Percentiles rank a stretch among this genome's conserved stretches.
Evolutionary conservation across 1,140 invertebrate species (phyloP).

Genomic region (Drosophila serrata): DNA sequence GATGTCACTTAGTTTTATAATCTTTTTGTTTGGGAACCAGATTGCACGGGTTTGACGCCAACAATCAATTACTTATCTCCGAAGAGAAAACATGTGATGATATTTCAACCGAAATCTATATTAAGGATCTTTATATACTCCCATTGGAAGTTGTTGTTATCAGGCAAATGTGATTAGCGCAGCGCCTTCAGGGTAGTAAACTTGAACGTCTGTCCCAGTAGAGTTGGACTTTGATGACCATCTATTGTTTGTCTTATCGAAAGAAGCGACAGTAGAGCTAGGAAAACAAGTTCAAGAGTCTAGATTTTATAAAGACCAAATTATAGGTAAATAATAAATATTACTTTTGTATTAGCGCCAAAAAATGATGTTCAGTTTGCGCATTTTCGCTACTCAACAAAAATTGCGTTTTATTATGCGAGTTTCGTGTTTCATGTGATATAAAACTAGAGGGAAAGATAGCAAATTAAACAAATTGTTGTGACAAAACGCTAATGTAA

Average conservation of each 20-base stretch:
- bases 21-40: background rate
- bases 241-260: conserved; percentile 17
- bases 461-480: conserved; percentile 15
- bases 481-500: conserved; percentile 23
- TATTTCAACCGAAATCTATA: conserved; percentile 33
- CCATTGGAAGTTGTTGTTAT: conserved; percentile 19
- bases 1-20: conserved; percentile 7
- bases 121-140: conserved; percentile 32
- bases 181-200: conserved; percentile 21
- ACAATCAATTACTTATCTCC: conserved; percentile 17
- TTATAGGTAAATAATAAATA: too few relatives aligned
- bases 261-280: background rate
- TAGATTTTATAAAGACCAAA: background rate
- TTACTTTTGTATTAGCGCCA: background rate
- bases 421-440: conserved; percentile 9
- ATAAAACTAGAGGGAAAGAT: conserved; percentile 3
- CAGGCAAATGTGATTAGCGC: conserved; percentile 33
- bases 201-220: conserved; percentile 32
- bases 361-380: background rate
- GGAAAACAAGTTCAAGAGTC: background rate
- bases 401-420: conserved; percentile 3
- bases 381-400: background rate
- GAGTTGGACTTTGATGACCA: conserved; percentile 33
- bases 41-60: conserved; percentile 13
- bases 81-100: background rate